A percentile compares a stretch with the other conserved stretches of the same genome.
These are phyloP conservation scores for Lates japonicus DNA, from an alignment of 2,797 vertebrate genomes.

Conservation along the genomic window DNA sequence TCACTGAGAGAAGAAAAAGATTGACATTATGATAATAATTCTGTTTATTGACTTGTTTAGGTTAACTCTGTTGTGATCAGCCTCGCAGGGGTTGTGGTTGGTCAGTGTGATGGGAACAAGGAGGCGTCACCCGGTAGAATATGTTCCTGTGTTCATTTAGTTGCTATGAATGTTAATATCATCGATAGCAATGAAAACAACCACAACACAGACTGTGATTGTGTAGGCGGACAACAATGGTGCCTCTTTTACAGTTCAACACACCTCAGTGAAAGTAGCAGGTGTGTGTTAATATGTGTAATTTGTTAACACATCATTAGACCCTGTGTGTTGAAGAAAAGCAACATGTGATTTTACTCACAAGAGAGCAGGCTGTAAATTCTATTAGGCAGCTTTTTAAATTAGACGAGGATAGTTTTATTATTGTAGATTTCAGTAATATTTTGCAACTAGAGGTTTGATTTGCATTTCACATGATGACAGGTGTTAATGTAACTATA, in stretches of 20 bases:
- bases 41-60: constrained; percentile 39
- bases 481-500: constrained; percentile 24
- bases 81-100: constrained; percentile 1
- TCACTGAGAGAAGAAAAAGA: constrained; percentile 13
- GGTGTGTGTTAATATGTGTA: neutral
- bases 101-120: constrained; percentile 18
- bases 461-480: constrained; percentile 29
- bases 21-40: constrained; percentile 18
- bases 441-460: constrained; percentile 3
- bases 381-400: neutral
- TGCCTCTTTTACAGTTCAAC: constrained; percentile 8
- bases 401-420: too few species aligned
- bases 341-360: constrained; percentile 10
- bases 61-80: constrained; percentile 10
- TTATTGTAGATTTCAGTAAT: neutral
- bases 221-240: neutral
- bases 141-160: neutral
- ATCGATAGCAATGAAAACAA: constrained; percentile 4
- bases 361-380: neutral
- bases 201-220: neutral
- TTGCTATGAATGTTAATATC: neutral
- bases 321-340: constrained; percentile 12
- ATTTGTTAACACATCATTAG: constrained; percentile 31
- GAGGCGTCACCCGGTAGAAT: neutral
- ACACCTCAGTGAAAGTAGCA: neutral